Percentiles rank a stretch among this genome's conserved stretches.
Conservation (phyloP, 2,113 vertebrate genomes). For the Acinonyx jubatus region DNA sequence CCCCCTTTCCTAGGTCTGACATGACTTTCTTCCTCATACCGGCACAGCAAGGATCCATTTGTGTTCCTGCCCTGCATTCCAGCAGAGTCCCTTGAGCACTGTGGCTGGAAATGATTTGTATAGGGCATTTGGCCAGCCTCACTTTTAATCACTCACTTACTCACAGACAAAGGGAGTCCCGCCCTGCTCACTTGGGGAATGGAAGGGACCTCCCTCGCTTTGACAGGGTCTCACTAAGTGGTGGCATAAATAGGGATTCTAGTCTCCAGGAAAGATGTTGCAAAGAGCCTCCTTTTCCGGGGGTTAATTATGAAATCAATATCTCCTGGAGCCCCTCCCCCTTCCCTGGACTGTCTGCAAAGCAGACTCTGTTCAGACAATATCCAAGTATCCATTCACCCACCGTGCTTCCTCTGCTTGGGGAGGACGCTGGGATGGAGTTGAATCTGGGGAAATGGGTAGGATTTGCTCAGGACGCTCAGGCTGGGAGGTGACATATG, state of each 20-base stretch:
- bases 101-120: constrained; percentile 64
- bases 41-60: not conserved
- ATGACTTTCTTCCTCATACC: not conserved
- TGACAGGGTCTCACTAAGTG: not conserved
- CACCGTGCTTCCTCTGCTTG: not conserved
- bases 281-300: not conserved
- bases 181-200: not conserved
- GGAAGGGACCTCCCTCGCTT: not conserved
- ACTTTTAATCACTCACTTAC: constrained; percentile 61
- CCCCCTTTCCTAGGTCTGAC: not conserved
- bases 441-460: not conserved
- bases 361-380: not conserved
- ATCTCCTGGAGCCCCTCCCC: not conserved
- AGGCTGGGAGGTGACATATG: not conserved
- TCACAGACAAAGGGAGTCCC: constrained; percentile 42
- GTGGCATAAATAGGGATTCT: not conserved
- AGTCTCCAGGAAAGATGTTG: not conserved
- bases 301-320: not conserved
- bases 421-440: not conserved
- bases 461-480: not conserved
- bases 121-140: constrained; percentile 45
- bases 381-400: not conserved
- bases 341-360: not conserved
- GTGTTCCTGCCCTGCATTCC: not conserved
- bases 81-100: not conserved